phyloP scores from a whole-genome alignment of 2,797 vertebrate species.

The Rhinoraja longicauda region DNA sequence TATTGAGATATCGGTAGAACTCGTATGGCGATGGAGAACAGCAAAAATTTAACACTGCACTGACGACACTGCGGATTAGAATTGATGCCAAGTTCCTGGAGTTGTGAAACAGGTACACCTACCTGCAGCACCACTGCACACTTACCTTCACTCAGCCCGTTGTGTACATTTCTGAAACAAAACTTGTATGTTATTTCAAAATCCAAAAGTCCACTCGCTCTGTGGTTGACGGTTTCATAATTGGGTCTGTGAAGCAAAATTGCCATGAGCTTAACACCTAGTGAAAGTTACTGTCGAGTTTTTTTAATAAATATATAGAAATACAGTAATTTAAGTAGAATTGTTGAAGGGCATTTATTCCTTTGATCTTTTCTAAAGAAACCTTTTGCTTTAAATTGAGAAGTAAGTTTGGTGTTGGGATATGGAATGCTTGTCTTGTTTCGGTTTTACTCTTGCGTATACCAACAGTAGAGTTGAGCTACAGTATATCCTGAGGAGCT shows the following conservation, averaged over 20 bases:
- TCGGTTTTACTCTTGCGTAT: too few species aligned
- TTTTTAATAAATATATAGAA: neutral
- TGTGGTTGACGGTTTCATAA: neutral
- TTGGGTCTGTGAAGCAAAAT: constrained; percentile 16
- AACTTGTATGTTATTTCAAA: neutral
- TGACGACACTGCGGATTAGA: too few species aligned
- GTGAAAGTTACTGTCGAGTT: neutral
- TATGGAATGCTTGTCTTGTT: neutral
- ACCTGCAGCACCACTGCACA: too few species aligned
- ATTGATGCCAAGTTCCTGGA: too few species aligned
- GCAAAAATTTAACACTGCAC: too few species aligned
- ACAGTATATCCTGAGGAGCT: neutral
- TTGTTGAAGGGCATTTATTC: too few species aligned
- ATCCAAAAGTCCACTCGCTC: neutral
- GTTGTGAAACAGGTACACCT: too few species aligned
- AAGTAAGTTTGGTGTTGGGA: neutral
- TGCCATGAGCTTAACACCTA: constrained; percentile 28
- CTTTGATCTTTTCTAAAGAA: neutral
- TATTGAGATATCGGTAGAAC: too few species aligned
- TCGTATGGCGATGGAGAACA: too few species aligned
- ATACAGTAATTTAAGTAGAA: neutral
- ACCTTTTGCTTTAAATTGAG: neutral
- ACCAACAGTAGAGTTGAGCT: neutral
- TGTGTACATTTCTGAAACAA: neutral
- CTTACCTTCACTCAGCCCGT: neutral